Conservation (phyloP, 2,113 vertebrate genomes). For the Tonatia bakeri region DNA sequence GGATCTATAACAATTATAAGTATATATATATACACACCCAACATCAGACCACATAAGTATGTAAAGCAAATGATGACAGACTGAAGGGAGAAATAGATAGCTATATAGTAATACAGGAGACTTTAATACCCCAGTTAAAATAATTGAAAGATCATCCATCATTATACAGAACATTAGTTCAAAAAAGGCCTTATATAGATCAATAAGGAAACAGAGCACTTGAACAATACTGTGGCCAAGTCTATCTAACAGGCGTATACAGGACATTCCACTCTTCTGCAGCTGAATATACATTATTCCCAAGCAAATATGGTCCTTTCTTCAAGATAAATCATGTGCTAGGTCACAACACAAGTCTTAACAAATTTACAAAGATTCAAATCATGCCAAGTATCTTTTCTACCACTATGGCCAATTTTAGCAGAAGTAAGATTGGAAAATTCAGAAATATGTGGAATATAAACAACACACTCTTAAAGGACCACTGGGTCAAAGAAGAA, state of each 20-base stretch:
- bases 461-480: not conserved
- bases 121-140: not conserved
- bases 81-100: not conserved
- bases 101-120: not conserved
- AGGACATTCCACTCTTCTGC: not conserved
- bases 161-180: not conserved
- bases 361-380: not conserved
- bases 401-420: not conserved
- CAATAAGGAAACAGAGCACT: not conserved
- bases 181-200: not conserved
- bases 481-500: not conserved
- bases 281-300: too few relatives aligned
- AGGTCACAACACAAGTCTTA: not conserved
- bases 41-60: not conserved
- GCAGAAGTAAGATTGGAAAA: not conserved
- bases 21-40: not conserved
- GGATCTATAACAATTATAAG: not conserved
- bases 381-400: not conserved
- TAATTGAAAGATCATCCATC: not conserved
- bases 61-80: not conserved
- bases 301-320: not conserved
- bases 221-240: not conserved
- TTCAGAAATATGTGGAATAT: not conserved
- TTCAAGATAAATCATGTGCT: not conserved
- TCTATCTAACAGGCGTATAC: too few relatives aligned